These are phyloP conservation scores for Smutsia gigantea DNA, from an alignment of 2,797 vertebrate genomes.

Conservation along the genomic window DNA sequence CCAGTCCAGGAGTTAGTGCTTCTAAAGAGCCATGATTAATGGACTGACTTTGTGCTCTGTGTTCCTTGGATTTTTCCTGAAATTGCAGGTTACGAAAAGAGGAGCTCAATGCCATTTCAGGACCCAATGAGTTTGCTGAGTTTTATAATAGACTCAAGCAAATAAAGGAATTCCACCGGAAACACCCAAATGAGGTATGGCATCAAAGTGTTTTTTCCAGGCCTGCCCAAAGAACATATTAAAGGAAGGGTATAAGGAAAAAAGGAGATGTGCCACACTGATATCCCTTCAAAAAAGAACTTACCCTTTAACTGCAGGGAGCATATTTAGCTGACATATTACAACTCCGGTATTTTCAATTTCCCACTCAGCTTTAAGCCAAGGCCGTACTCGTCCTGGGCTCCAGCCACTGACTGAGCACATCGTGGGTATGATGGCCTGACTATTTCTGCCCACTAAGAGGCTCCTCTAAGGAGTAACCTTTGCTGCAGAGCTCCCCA, in stretches of 20 bases:
- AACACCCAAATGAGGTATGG: slow-evolving; percentile 96
- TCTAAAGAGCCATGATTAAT: not conserved
- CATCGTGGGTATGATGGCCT: rapidly evolving
- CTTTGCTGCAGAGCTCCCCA: not conserved
- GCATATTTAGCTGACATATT: not conserved
- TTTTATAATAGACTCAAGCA: slow-evolving; percentile 98
- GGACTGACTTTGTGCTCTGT: not conserved
- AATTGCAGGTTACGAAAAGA: slow-evolving; percentile 93
- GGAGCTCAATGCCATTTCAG: slow-evolving; percentile 96
- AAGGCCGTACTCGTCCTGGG: not conserved
- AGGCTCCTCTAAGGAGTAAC: not conserved
- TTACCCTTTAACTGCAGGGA: not conserved
- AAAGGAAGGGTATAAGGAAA: not conserved
- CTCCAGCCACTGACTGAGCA: not conserved
- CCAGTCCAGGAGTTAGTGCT: not conserved
- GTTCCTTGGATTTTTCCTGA: not conserved
- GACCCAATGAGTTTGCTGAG: slow-evolving; percentile 98
- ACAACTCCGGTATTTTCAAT: not conserved
- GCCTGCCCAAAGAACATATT: not conserved
- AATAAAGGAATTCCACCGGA: slow-evolving; percentile 98
- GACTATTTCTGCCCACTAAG: not conserved
- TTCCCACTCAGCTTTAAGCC: not conserved
- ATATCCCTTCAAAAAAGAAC: not conserved
- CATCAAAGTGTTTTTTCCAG: not conserved
- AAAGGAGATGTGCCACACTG: not conserved